Percentiles rank a stretch among this genome's conserved stretches.
Evolutionary conservation across 1,140 invertebrate species (phyloP).

Genomic region (Drosophila fuyamai): DNA sequence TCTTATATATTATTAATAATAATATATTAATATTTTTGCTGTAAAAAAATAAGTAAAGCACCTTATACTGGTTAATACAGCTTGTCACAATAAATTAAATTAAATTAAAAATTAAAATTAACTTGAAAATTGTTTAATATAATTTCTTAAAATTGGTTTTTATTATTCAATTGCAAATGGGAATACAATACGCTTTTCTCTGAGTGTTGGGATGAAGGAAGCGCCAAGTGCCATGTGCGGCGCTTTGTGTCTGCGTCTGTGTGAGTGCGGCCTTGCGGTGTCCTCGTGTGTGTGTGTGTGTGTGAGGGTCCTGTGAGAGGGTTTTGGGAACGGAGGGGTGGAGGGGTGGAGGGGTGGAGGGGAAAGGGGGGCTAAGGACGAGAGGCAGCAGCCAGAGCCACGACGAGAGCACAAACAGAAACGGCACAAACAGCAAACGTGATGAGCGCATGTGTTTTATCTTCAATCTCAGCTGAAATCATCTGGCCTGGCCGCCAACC

Average conservation of each 20-base stretch:
- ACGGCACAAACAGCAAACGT: slow-evolving; percentile 68
- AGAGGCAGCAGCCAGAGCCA: slow-evolving; percentile 20
- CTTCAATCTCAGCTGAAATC: slow-evolving; percentile 79
- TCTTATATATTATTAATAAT: no score
- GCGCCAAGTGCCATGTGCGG: slow-evolving; percentile 76
- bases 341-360: background rate
- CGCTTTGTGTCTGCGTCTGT: slow-evolving; percentile 51
- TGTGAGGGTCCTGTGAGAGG: background rate
- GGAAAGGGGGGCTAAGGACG: slow-evolving; percentile 5
- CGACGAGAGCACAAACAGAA: slow-evolving; percentile 57
- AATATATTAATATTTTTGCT: no score
- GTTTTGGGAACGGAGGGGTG: background rate
- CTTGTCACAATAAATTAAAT: no score
- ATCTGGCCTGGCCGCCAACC: slow-evolving; percentile 53
- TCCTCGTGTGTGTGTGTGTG: slow-evolving; percentile 8
- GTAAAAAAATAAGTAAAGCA: no score
- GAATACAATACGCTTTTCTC: background rate
- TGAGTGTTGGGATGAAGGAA: slow-evolving; percentile 50
- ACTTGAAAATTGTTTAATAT: no score
- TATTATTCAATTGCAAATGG: no score
- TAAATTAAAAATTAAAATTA: no score
- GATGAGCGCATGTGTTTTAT: slow-evolving; percentile 83
- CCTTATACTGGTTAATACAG: no score
- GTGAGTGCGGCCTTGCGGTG: slow-evolving; percentile 41
- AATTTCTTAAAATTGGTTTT: no score